Evolutionary conservation across 2,797 vertebrate species (phyloP).

Genomic region (Eptatretus atami): DNA sequence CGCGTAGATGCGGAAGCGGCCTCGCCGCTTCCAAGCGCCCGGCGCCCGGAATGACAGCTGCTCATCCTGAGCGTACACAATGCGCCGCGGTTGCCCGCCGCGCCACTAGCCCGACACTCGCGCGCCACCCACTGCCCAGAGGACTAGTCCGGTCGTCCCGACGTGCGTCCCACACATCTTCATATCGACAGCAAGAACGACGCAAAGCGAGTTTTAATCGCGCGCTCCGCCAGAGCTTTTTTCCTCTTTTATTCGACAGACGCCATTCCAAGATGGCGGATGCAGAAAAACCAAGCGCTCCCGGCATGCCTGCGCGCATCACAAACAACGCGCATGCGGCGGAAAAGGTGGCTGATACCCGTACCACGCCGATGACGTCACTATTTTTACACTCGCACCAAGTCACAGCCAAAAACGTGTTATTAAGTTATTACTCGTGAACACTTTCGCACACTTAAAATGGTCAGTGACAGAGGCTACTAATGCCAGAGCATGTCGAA

Average conservation of each 20-base stretch:
- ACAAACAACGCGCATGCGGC: background rate
- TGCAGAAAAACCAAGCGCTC: background rate
- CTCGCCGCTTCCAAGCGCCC: conserved; percentile 80
- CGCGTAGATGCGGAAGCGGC: conserved; percentile 58
- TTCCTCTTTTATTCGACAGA: conserved; percentile 1
- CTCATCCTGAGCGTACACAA: conserved; percentile 24
- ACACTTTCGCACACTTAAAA: too few relatives aligned
- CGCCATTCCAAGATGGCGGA: conserved; percentile 6
- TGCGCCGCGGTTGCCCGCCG: background rate
- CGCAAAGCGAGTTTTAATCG: background rate
- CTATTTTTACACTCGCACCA: too few relatives aligned
- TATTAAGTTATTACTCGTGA: too few relatives aligned
- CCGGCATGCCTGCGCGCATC: conserved; percentile 2
- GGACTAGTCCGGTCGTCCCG: conserved; percentile 1
- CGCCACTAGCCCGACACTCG: background rate
- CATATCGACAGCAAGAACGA: too few relatives aligned
- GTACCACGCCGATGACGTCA: too few relatives aligned
- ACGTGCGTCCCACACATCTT: background rate
- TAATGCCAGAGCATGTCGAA: too few relatives aligned
- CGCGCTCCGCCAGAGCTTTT: background rate
- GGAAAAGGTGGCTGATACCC: too few relatives aligned
- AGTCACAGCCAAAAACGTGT: too few relatives aligned
- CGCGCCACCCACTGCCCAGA: background rate
- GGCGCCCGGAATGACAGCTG: conserved; percentile 77
- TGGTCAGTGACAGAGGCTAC: too few relatives aligned